Evolutionary conservation across 2,888 invertebrate genomes (phyloP).

Genomic region (Drosophila testacea): DNA sequence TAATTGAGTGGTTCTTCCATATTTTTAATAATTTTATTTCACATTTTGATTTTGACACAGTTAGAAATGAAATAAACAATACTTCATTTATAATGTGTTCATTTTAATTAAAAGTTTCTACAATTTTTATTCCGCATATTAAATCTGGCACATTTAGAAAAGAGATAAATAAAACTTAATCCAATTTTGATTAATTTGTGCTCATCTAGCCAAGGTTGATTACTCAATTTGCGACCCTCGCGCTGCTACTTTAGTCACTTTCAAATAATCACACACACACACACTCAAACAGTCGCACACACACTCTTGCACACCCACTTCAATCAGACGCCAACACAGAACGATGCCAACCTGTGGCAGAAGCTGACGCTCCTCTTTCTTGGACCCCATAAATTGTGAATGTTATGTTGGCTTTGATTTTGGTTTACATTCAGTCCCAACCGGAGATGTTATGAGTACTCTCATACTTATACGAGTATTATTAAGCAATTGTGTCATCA

Average conservation of each 20-base stretch:
- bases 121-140: not conserved
- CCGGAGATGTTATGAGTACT: not conserved
- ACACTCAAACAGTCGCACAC: conserved; percentile 3
- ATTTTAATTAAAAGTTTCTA: not conserved
- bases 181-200: conserved; percentile 30
- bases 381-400: conserved; percentile 40
- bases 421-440: conserved; percentile 11
- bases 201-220: conserved; percentile 27
- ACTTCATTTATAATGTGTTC: not conserved
- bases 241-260: conserved; percentile 44
- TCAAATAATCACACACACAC: conserved; percentile 17
- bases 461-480: conserved; percentile 4
- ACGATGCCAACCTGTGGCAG: conserved; percentile 31
- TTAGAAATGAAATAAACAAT: no score
- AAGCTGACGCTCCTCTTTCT: conserved; percentile 48
- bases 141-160: not conserved
- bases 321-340: conserved; percentile 49
- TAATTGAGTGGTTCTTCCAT: no score
- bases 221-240: conserved; percentile 48
- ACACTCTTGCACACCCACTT: conserved; percentile 31
- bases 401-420: conserved; percentile 40
- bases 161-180: conserved; percentile 3
- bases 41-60: no score
- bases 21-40: no score
- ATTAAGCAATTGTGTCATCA: conserved; percentile 53